Percentiles rank a stretch among this genome's conserved stretches.
Evolutionary conservation across 2,113 vertebrate species (phyloP).

Genomic region (Lasiurus cinereus): DNA sequence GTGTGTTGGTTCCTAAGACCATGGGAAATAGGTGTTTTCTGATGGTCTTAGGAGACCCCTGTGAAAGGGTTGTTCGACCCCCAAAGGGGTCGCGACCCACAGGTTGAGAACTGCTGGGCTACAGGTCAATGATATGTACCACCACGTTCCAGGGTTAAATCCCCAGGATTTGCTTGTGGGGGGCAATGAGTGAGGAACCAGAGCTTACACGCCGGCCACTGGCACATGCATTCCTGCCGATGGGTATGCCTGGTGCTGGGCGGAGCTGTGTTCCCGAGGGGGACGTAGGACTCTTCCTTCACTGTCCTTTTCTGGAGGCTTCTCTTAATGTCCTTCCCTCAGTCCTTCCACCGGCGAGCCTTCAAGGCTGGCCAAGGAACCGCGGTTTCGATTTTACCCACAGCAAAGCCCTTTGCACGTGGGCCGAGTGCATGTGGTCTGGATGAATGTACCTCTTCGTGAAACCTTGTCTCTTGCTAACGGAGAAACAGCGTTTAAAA

Average conservation of each 20-base stretch:
- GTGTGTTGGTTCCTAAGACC: no score
- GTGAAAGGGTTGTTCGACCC: no score
- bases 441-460: not conserved
- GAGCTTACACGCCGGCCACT: rapidly evolving
- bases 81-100: no score
- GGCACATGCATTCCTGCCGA: no score
- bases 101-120: not conserved
- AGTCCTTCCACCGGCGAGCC: not conserved
- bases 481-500: not conserved
- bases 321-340: not conserved
- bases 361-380: not conserved
- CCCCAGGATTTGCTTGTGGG: not conserved
- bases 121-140: not conserved
- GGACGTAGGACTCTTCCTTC: not conserved
- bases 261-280: not conserved
- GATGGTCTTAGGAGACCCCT: no score
- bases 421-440: not conserved
- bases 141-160: not conserved
- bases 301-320: not conserved
- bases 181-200: no score
- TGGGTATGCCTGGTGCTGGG: rapidly evolving
- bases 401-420: not conserved
- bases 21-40: no score
- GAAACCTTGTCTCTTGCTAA: constrained; percentile 14
- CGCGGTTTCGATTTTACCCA: not conserved